Evolutionary conservation across 1,140 invertebrate genomes (phyloP).

Genomic region (Bursaphelenchus mucronatus): DNA sequence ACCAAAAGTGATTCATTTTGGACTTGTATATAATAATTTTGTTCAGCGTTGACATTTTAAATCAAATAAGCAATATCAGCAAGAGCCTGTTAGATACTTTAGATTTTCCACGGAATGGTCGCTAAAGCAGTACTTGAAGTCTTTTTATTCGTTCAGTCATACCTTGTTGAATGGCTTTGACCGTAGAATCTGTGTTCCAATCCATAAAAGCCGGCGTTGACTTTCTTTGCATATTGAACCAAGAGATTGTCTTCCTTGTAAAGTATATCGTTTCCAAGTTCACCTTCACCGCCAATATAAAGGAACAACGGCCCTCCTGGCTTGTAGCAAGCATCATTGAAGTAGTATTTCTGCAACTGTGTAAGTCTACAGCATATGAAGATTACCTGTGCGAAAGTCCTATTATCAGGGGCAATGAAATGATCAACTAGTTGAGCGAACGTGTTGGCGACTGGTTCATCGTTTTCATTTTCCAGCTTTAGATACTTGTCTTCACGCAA

Average conservation of each 20-base stretch:
- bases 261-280: background rate
- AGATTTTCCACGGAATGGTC: slow-evolving; percentile 61
- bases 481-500: too few species aligned
- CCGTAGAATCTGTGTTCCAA: slow-evolving; percentile 89
- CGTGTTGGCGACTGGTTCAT: too few species aligned
- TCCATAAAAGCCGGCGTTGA: slow-evolving; percentile 76
- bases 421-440: too few species aligned
- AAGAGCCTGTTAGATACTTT: slow-evolving; percentile 77
- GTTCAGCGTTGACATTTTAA: slow-evolving; percentile 67
- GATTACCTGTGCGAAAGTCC: too few species aligned
- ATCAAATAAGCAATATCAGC: slow-evolving; percentile 81
- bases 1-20: slow-evolving; percentile 77
- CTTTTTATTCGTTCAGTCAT: background rate
- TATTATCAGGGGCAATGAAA: too few species aligned
- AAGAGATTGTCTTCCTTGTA: background rate
- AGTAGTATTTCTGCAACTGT: too few species aligned
- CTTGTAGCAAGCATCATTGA: slow-evolving; percentile 70
- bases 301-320: slow-evolving; percentile 74
- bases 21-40: slow-evolving; percentile 65
- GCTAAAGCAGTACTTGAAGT: background rate
- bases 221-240: slow-evolving; percentile 70
- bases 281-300: slow-evolving; percentile 71
- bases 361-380: too few species aligned
- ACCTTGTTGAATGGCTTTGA: slow-evolving; percentile 71
- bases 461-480: too few species aligned